Base-by-base conservation (phyloP, 2,113 vertebrate species). In the Oriolus oriolus region DNA sequence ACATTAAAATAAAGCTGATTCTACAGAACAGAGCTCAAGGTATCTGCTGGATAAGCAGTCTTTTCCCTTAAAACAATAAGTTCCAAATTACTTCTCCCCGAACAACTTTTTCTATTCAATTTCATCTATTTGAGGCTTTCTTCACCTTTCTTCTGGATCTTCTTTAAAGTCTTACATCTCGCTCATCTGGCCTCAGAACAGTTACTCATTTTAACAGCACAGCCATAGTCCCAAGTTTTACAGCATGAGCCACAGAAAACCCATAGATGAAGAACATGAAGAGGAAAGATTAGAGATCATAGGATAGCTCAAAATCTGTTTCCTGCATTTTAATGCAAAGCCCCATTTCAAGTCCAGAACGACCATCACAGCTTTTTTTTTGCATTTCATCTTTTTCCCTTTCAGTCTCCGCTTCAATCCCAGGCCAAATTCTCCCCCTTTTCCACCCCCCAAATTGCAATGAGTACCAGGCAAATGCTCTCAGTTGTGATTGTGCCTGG, bases 1-100 rank as follows among this genome's bases (percentile, higher is more conserved):
- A 94, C 64, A 93, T 95, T 87, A 94, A 91, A 96, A 94, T 88
- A 96, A 91, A 96, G 87, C 85, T 91, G 91, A 96, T 80, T 90
- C 75, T 93, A 88, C 78, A 75, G 75, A 85, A 85, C 7, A 68
- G 49, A 60, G 53, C 57, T 68, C 71, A 76, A 63, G 63, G 49
- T 85, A 94, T 88, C 82, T 94, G 84, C 93, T 90, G 64, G 87
- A 88, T 85, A 93, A 96, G 89, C 89, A 94, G 22, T 81, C 66
- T 87, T 87, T 65, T 95, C 56, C 75, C 75, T 85, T 95, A 66
- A 93, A 94, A 52, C 57, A 94, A 20, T 42, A 78, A 69, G 45
- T 65, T 89, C 30, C 19, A 39, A 90, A 87, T 96, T 85, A 77
- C 63, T 93, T 94, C 70, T 42, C 65, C 79, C 53, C 73, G 49